Conservation (phyloP, 2,797 vertebrate genomes). For the Choloepus didactylus region DNA sequence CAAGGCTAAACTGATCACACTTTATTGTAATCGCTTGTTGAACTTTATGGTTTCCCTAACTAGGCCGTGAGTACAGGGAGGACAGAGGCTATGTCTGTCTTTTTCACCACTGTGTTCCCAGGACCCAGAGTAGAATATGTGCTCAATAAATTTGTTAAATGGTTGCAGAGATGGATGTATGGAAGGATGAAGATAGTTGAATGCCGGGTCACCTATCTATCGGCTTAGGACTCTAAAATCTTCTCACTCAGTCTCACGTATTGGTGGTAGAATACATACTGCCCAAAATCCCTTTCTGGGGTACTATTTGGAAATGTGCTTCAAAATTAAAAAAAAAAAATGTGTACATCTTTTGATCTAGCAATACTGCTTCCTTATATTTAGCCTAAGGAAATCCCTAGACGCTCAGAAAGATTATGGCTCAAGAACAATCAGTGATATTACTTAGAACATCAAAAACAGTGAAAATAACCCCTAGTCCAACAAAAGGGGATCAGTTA, state of each 20-base stretch:
- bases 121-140: too few relatives aligned
- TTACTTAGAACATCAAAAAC: constrained; percentile 4
- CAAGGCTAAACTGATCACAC: too few relatives aligned
- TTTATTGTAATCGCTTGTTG: background rate
- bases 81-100: background rate
- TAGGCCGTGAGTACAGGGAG: background rate
- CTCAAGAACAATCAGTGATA: constrained; percentile 24
- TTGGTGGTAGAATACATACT: background rate
- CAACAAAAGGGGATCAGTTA: background rate
- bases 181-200: background rate
- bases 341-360: background rate
- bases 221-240: background rate
- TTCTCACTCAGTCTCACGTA: background rate
- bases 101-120: background rate
- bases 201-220: background rate
- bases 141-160: background rate
- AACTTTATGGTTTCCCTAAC: background rate
- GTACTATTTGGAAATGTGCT: background rate
- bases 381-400: constrained; percentile 37
- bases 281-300: background rate
- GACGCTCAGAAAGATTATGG: constrained; percentile 9
- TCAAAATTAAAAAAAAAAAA: background rate
- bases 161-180: background rate
- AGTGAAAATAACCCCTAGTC: background rate
- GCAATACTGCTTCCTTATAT: background rate